Percentiles rank a stretch among this genome's conserved stretches.
Evolutionary conservation across 92 coral and sea anemone species (phyloP).

Genomic region (Metridium senile): DNA sequence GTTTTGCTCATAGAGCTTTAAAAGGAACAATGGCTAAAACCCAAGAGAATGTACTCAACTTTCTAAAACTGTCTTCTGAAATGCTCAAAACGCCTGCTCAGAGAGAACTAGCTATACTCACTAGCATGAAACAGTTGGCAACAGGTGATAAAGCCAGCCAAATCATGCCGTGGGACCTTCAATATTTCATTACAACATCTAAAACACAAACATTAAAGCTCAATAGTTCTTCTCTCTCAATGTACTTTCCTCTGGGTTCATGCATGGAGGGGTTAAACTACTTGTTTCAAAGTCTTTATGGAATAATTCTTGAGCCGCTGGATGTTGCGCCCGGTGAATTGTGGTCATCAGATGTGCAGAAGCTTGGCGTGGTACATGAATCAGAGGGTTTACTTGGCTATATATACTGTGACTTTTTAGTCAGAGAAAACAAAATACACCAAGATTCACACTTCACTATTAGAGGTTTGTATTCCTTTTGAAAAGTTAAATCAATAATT

Average conservation of each 20-base stretch:
- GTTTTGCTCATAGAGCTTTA: conserved; percentile 80
- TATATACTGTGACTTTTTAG: conserved; percentile 92
- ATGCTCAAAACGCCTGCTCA: conserved; percentile 78
- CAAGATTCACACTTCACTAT: conserved; percentile 98
- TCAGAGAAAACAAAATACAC: conserved; percentile 78
- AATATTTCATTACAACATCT: conserved; percentile 83
- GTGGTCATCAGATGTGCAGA: conserved; percentile 92
- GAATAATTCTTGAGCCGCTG: conserved; percentile 67
- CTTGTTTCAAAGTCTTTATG: conserved; percentile 81
- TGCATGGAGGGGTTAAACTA: conserved; percentile 92
- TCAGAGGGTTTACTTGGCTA: conserved; percentile 87
- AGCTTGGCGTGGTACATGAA: conserved; percentile 88
- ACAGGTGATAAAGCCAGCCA: conserved; percentile 24
- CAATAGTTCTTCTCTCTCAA: conserved; percentile 64
- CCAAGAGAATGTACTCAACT: conserved; percentile 81
- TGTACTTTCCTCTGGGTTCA: conserved; percentile 93
- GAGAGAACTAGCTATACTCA: conserved; percentile 64
- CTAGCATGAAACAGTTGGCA: conserved; percentile 56
- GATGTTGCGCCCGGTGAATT: conserved; percentile 85
- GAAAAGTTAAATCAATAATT: background rate
- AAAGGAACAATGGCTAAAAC: conserved; percentile 93
- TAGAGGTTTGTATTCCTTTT: conserved; percentile 62
- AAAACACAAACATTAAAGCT: conserved; percentile 68
- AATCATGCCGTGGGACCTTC: conserved; percentile 95
- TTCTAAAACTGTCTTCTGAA: conserved; percentile 67